These are phyloP conservation scores for Andrena cerasifolii DNA, from an alignment of 1,140 invertebrate species.

Conservation along the genomic window DNA sequence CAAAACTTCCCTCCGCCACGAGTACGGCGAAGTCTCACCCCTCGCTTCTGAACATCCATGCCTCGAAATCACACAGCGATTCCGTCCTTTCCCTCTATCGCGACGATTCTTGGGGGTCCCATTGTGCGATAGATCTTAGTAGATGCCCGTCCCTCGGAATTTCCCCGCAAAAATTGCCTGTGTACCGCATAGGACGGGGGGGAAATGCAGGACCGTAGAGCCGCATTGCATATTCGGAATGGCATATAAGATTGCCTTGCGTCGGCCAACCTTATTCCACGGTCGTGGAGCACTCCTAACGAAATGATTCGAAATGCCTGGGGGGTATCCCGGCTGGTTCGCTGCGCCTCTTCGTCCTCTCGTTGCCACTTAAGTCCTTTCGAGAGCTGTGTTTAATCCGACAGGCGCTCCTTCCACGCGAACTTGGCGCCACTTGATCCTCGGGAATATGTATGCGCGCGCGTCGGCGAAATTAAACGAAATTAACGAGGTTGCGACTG, in stretches of 20 bases:
- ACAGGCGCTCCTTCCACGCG: neutral
- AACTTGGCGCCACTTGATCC: neutral
- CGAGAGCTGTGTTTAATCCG: neutral
- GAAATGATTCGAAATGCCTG: constrained; percentile 16
- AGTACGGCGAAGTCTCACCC: too few species aligned
- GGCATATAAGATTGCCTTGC: constrained; percentile 36
- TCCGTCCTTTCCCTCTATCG: neutral
- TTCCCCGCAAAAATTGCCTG: constrained; percentile 52
- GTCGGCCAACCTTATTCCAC: constrained; percentile 6
- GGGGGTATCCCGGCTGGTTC: neutral
- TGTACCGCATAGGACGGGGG: neutral
- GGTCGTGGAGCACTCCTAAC: neutral
- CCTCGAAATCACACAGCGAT: neutral
- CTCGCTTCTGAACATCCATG: too few species aligned
- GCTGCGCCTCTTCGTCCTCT: too few species aligned
- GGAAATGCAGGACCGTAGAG: constrained; percentile 30
- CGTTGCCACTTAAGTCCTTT: neutral
- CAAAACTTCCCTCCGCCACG: too few species aligned
- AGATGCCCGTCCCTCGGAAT: too few species aligned
- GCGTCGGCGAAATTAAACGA: neutral
- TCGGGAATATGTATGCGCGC: too few species aligned
- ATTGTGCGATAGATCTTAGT: neutral
- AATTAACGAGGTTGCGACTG: too few species aligned
- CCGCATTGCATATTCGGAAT: constrained; percentile 44
- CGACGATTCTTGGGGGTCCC: neutral